Base-by-base conservation (phyloP, 2,797 vertebrate species). In the Myripristis jacobus region DNA sequence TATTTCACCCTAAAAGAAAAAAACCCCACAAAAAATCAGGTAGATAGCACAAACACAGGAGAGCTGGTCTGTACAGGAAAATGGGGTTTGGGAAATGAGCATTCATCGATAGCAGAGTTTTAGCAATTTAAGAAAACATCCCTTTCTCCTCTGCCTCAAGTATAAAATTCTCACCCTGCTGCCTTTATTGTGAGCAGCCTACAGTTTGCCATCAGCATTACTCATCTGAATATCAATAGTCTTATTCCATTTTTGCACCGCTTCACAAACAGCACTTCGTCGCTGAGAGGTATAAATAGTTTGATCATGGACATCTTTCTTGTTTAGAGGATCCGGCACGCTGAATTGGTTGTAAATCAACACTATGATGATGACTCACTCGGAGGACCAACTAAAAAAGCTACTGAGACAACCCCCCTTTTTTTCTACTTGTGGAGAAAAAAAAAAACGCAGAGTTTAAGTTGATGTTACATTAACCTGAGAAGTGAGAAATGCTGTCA, bases 61-160 rank as follows among this genome's bases (percentile, higher is more conserved):
- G 21, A 27, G 36, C 31, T 34, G 27, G 59, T 36, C 25, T 50
- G 31, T 24, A 54, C 22, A 47, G 36, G 19, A 43, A 12, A 70
- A 11, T 52, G 36, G 43, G 55, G 18, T 7, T 62, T 67, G 36
- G 41, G 18, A 60, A 29, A 65, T 58, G 8, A 47, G n/a, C 21
- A n/a, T 43, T 43, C 55, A 53, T 25, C 38, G 38, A 59, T 24
- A 22, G 36, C 25, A 13, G 19, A 34, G 38, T 41, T 59, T 41
- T 47, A 62, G 18, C 19, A 52, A 8, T 53, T 53, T 0, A 19
- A 19, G 31, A 41, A 48, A 7, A 27, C 12, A 0, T 18, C 36
- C 5, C 7, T 12, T 1, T 1, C 44, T n/a, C 6, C 15, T 36
- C 10, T 31, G 55, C 31, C 25, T 53, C 11, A 25, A 18, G 11